Evolutionary conservation across 2,888 invertebrate species (phyloP).

Genomic region (Augochlorella aurata): DNA sequence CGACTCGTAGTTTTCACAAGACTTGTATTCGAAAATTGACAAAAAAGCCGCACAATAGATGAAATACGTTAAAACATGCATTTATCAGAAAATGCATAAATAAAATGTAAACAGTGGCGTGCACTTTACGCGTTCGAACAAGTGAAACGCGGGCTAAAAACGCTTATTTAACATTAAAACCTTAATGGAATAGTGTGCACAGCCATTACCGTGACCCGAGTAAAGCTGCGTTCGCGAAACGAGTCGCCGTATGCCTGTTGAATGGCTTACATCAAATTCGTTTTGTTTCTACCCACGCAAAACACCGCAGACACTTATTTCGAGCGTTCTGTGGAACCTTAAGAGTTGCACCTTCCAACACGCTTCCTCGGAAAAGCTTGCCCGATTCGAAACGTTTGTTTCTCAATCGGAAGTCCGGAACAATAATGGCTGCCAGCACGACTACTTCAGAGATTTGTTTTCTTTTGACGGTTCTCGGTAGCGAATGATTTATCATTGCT

Average conservation of each 20-base stretch:
- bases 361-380: not conserved
- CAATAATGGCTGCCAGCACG: not conserved
- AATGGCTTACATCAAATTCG: slow-evolving; percentile 3
- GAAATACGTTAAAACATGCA: too few species aligned
- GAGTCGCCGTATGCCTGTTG: slow-evolving; percentile 20
- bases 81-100: too few species aligned
- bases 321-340: not conserved
- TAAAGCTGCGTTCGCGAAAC: not conserved
- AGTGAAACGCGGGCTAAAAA: not conserved
- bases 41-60: too few species aligned
- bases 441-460: not conserved
- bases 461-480: not conserved
- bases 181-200: not conserved
- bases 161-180: not conserved
- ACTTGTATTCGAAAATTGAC: too few species aligned
- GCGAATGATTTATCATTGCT: not conserved
- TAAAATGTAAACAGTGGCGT: not conserved
- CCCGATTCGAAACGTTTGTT: not conserved
- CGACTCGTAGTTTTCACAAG: too few species aligned
- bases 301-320: slow-evolving; percentile 1
- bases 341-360: not conserved
- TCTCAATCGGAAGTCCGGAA: not conserved
- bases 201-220: not conserved
- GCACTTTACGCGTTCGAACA: not conserved
- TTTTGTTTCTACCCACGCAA: not conserved